Base-by-base conservation (phyloP, 2,888 invertebrate genomes). In the Coenonympha arcania region DNA sequence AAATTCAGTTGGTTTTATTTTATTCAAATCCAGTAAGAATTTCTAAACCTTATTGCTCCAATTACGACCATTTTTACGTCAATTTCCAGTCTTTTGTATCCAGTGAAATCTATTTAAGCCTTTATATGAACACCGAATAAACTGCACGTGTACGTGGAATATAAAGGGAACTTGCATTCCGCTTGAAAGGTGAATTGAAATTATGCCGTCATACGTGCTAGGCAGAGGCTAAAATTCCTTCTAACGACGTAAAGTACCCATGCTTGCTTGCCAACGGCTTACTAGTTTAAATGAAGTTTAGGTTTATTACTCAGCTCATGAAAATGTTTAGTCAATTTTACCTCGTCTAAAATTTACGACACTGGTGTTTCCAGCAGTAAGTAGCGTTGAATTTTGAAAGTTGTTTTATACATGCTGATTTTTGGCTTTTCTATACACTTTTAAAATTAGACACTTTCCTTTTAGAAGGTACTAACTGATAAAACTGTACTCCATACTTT, bases 201-300 rank as follows among this genome's bases (percentile, higher is more conserved):
- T 54, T 48, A 42, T 51, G 41, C 28, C 31, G 51, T 33, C 51
- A 44, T 42, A 48, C 48, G 52, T 48, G 45, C 52, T 55, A 52
- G 54, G 54, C 54, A 49, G 48, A 36, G 33, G 45, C 42, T 48
- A 22, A 55, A 52, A 55, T 55, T 55, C 54, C 54, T 51, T 22
- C 33, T 44, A 48, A 54, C 54, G 45, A 55, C 45, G 33, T 51
- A 34, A 51, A 54, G 48, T 46, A 51, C n/a, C n/a, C n/a, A n/a
- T n/a, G n/a, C n/a, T n/a, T 54, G 51, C 48, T 48, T 34, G 33
- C 41, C 50, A 49, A 53, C 44, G 31, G 51, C 33, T 49, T 49
- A 49, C 45, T 37, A 16, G 51, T 46, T 48, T 48, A 52, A 55
- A 55, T 49, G 52, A 51, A 55, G 48, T 52, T 53, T 36, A 52